Base-by-base conservation (phyloP, 2,888 invertebrate species). In the Bembecia ichneumoniformis region DNA sequence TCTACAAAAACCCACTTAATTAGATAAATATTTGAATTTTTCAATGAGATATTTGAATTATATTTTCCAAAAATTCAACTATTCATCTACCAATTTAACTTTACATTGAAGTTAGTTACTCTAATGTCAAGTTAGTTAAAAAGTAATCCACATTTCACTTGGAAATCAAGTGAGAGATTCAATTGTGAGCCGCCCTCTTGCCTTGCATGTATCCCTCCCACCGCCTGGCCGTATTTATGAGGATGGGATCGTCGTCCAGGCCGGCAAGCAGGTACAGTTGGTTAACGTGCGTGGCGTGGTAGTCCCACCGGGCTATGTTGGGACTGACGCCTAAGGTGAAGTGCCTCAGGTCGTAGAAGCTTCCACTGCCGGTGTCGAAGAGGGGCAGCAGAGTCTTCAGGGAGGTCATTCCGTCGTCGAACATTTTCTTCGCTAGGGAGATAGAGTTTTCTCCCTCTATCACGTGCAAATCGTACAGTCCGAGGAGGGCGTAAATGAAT, bases 271-370 rank as follows among this genome's bases (percentile, higher is more conserved):
- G 88, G 56, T 99, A 90, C 56, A 98, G 89, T 71, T 99, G 98
- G 86, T 98, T 98, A 17, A 99, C 94, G 75, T 99, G 99, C 0
- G 98, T 98, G 0, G 97, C 96, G 82, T 99, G 99, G 77, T 99
- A 99, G 74, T 99, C 99, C 97, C 99, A 98, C 51, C 99, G 89
- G 0, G 99, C 99, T 54, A 98, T 88, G 78, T 99, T 99, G 0
- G 97, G 97, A 20, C 96, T 93, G 14, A 94, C 93, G 15, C 95
- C 94, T 35, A 97, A 81, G 0, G 96, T 96, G 68, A 97, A 92
- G 77, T 99, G 99, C 11, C 99, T 88, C 49, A 99, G 89, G 87
- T 99, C 99, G 74, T 99, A 99, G 55, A 96, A 93, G 16, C 97
- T 96, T 2, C 97, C 97, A 50, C 96, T 95, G 16, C 99, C 98